phyloP scores from a whole-genome alignment of 1,140 invertebrate genomes.

The Littorina saxatilis region DNA sequence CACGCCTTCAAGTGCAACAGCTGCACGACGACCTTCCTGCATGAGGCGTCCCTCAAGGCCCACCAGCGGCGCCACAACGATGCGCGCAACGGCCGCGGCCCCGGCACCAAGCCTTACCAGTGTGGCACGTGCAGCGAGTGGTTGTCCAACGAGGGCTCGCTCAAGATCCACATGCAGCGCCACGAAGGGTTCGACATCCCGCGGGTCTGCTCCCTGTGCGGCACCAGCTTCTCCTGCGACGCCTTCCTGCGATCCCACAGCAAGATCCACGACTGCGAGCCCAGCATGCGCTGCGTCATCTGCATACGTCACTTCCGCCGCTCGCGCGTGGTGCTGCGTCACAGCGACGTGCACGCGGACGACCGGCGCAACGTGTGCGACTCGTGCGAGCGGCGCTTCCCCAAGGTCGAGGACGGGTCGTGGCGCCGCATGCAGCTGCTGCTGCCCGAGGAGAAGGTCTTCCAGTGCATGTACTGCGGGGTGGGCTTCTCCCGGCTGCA shows the following conservation, averaged over 20 bases:
- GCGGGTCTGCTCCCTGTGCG: not conserved
- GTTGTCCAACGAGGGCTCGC: constrained; percentile 19
- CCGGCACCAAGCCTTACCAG: constrained; percentile 5
- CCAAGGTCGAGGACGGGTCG: constrained; percentile 8
- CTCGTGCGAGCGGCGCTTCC: constrained; percentile 24
- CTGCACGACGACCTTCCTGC: not conserved
- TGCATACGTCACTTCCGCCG: constrained; percentile 24
- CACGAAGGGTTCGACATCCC: not conserved
- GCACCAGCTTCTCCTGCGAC: constrained; percentile 12
- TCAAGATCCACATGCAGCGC: constrained; percentile 30
- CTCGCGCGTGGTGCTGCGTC: constrained; percentile 12
- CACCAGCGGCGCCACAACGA: constrained; percentile 8
- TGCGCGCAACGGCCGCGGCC: not conserved
- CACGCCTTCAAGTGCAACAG: not conserved
- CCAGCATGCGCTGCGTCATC: constrained; percentile 23
- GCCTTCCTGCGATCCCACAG: not conserved
- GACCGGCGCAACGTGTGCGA: constrained; percentile 28
- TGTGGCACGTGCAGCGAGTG: constrained; percentile 13
- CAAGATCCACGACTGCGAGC: constrained; percentile 6
- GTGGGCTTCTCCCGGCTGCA: not conserved
- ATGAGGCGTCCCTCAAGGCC: constrained; percentile 18
- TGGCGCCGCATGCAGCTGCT: constrained; percentile 25
- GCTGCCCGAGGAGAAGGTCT: constrained; percentile 3
- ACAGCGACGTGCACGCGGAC: constrained; percentile 29
- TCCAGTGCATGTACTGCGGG: constrained; percentile 24